Evolutionary conservation across 2,888 invertebrate genomes (phyloP).

Genomic region (Amiota minor): DNA sequence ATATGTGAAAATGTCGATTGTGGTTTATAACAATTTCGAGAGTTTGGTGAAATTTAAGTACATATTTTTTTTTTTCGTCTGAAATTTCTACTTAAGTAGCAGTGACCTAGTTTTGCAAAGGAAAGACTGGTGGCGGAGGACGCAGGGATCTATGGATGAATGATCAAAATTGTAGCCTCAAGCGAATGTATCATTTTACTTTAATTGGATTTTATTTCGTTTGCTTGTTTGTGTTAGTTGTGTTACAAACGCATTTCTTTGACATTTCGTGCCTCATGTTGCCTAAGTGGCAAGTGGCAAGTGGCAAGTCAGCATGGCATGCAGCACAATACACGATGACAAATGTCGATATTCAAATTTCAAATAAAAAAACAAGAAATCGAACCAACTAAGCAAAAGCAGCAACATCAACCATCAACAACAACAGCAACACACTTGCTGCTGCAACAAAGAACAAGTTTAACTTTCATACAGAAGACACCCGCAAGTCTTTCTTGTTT

Average conservation of each 20-base stretch:
- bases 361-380: conserved; percentile 30
- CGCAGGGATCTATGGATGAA: too few species aligned
- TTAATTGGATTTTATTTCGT: conserved; percentile 66
- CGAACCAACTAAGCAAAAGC: conserved; percentile 14
- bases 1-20: too few species aligned
- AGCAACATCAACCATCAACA: conserved; percentile 44
- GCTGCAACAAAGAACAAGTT: neutral
- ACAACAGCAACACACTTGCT: neutral
- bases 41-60: neutral
- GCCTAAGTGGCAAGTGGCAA: conserved; percentile 9
- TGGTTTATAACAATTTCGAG: too few species aligned
- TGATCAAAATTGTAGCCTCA: too few species aligned
- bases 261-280: conserved; percentile 51
- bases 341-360: conserved; percentile 67
- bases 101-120: conserved; percentile 57
- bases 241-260: conserved; percentile 32
- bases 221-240: conserved; percentile 9
- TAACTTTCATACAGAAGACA: neutral
- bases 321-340: conserved; percentile 66
- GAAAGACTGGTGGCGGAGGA: too few species aligned
- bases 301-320: conserved; percentile 51
- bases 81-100: conserved; percentile 50
- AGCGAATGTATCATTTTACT: conserved; percentile 56
- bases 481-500: conserved; percentile 9
- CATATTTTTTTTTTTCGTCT: neutral